phyloP scores from a whole-genome alignment of 64 coral and sea anemone species.

The Trachythela sp. region DNA sequence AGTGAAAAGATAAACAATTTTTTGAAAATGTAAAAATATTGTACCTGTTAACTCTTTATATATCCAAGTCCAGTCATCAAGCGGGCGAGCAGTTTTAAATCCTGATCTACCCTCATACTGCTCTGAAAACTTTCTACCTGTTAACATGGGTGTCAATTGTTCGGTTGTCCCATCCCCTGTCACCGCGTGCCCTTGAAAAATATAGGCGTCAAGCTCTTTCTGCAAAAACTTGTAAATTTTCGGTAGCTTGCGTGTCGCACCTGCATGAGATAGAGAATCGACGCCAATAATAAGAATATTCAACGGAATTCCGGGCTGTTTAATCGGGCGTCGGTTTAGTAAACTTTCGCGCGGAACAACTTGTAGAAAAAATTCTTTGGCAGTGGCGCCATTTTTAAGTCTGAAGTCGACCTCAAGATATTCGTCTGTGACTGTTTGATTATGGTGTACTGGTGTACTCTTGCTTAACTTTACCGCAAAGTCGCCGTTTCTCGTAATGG shows the following conservation, averaged over 20 bases:
- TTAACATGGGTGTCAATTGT: neutral
- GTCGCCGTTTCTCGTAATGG: neutral
- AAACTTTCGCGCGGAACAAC: neutral
- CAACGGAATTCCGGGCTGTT: neutral
- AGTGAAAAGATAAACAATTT: too few species aligned
- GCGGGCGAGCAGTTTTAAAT: neutral
- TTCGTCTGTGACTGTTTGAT: neutral
- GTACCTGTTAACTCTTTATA: neutral
- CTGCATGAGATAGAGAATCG: neutral
- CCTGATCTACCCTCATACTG: neutral
- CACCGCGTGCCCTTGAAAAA: neutral
- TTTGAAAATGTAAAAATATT: too few species aligned
- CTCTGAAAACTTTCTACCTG: neutral
- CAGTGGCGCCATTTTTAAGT: neutral
- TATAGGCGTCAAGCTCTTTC: neutral
- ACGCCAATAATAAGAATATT: neutral
- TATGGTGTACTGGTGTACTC: too few species aligned
- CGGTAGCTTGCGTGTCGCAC: neutral
- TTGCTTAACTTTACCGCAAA: neutral
- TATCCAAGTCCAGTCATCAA: constrained; percentile 9
- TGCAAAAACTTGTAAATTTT: neutral
- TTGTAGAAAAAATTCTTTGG: neutral
- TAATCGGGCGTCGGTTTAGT: neutral
- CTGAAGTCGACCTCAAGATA: neutral
- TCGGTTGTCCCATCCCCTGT: neutral